A percentile compares a stretch with the other conserved stretches of the same genome.
These are phyloP conservation scores for Parnassius glacialis DNA, from an alignment of 2,888 invertebrate genomes.

Conservation along the genomic window DNA sequence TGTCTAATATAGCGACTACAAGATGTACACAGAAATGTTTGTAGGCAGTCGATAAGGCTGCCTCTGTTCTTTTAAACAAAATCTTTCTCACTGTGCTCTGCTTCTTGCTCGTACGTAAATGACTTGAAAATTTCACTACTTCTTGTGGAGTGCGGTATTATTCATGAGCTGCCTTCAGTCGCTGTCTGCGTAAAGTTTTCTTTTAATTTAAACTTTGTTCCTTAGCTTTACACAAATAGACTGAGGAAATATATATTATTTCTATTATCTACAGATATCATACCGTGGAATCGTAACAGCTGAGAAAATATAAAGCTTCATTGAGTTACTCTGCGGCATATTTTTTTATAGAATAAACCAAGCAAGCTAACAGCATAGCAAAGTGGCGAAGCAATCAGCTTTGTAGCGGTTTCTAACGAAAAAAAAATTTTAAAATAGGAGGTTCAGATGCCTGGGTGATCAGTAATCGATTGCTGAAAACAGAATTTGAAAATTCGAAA, in stretches of 20 bases:
- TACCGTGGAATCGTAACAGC: constrained; percentile 11
- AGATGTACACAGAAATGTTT: too few species aligned
- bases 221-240: constrained; percentile 22
- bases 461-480: too few species aligned
- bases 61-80: too few species aligned
- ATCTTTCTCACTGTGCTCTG: background rate
- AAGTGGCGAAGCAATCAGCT: too few species aligned
- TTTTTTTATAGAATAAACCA: too few species aligned
- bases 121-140: constrained; percentile 11
- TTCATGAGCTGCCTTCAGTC: constrained; percentile 20
- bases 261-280: background rate
- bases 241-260: constrained; percentile 7
- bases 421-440: too few species aligned
- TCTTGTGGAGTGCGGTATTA: constrained; percentile 21
- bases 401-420: too few species aligned
- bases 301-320: constrained; percentile 6
- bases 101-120: constrained; percentile 8
- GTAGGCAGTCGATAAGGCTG: too few species aligned
- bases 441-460: too few species aligned
- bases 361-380: too few species aligned
- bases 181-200: constrained; percentile 20
- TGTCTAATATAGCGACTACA: too few species aligned
- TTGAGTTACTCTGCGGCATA: background rate
- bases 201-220: constrained; percentile 27
- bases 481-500: too few species aligned